These are phyloP conservation scores for Dolichoris vasculosae DNA, from an alignment of 1,140 invertebrate species.

Conservation along the genomic window DNA sequence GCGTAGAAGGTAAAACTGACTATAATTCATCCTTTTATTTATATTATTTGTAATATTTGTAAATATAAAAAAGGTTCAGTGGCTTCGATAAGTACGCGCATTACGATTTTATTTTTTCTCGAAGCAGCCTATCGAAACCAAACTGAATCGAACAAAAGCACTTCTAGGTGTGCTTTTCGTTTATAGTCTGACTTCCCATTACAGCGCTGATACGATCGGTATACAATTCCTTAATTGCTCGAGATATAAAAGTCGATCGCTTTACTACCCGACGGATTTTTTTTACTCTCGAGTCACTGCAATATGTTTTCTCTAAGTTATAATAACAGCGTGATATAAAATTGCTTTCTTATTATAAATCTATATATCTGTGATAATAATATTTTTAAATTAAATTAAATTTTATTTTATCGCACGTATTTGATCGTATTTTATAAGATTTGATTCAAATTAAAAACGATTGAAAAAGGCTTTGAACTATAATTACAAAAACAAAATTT, in stretches of 20 bases:
- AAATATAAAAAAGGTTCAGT: neutral
- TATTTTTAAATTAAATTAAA: too few species aligned
- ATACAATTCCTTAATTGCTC: neutral
- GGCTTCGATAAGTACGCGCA: neutral
- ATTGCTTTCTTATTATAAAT: neutral
- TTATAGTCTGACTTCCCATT: neutral
- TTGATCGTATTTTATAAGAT: too few species aligned
- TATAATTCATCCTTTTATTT: neutral
- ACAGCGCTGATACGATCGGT: neutral
- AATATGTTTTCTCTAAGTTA: neutral
- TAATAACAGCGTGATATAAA: neutral
- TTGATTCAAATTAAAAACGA: too few species aligned
- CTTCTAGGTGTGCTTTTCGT: neutral
- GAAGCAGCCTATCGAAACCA: neutral
- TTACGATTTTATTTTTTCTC: neutral
- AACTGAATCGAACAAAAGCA: neutral
- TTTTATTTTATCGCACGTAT: too few species aligned
- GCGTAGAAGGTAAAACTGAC: neutral
- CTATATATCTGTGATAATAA: too few species aligned
- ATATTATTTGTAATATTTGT: conserved; percentile 18
- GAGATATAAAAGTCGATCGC: neutral
- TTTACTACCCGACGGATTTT: neutral
- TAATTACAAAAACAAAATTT: too few species aligned
- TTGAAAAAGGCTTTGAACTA: too few species aligned
- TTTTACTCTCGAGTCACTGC: neutral